Evolutionary conservation across 2,113 vertebrate species (phyloP).

Genomic region (Dromas ardeola): DNA sequence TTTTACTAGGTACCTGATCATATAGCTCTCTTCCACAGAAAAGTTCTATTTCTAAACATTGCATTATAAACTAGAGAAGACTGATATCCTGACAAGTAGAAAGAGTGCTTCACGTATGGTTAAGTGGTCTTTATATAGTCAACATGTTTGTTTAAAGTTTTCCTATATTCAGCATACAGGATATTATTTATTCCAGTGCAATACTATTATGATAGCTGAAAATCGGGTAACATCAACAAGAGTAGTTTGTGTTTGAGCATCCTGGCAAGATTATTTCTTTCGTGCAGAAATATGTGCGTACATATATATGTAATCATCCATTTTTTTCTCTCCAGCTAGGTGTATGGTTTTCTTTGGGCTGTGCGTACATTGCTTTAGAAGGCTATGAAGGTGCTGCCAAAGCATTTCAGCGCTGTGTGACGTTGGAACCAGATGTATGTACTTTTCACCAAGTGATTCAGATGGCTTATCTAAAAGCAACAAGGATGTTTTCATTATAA

Average conservation of each 20-base stretch:
- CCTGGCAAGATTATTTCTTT: neutral
- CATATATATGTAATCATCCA: neutral
- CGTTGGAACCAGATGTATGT: constrained; percentile 94
- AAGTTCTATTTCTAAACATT: neutral
- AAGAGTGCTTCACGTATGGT: neutral
- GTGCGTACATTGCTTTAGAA: constrained; percentile 90
- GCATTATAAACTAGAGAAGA: neutral
- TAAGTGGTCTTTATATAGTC: neutral
- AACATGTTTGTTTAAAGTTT: neutral
- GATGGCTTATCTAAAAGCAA: constrained; percentile 45
- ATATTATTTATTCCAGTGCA: neutral
- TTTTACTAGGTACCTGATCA: neutral
- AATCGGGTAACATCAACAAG: neutral
- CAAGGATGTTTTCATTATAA: constrained; percentile 34
- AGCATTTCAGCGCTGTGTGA: constrained; percentile 93
- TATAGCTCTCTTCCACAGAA: neutral
- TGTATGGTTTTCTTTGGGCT: constrained; percentile 98
- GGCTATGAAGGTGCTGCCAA: constrained; percentile 88
- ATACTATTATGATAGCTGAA: neutral
- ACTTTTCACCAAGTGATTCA: neutral
- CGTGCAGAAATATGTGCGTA: neutral
- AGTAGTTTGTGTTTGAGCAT: neutral
- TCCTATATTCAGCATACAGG: neutral
- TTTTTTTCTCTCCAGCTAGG: constrained; percentile 80
- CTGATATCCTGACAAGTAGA: neutral